Evolutionary conservation across 2,888 invertebrate genomes (phyloP).

Genomic region (Synergus itoensis): DNA sequence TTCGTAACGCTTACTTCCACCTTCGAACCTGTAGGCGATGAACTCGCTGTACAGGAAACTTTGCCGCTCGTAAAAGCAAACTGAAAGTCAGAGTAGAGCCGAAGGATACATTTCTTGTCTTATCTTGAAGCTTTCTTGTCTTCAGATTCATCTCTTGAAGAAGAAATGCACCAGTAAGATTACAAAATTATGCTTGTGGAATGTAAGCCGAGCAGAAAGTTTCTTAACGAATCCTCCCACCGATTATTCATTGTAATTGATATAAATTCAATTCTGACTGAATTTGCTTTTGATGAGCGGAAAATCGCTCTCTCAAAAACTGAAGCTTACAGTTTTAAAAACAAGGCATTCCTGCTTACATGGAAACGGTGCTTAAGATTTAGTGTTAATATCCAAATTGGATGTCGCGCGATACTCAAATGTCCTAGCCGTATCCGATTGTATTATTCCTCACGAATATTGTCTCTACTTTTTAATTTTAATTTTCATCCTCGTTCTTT

Average conservation of each 20-base stretch:
- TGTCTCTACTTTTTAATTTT: slow-evolving; percentile 41
- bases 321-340: slow-evolving; percentile 49
- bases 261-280: not conserved
- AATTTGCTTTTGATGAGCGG: slow-evolving; percentile 7
- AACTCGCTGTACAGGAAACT: slow-evolving; percentile 28
- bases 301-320: slow-evolving; percentile 18
- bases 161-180: slow-evolving; percentile 8
- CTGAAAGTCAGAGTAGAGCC: slow-evolving; percentile 26
- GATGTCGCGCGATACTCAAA: slow-evolving; percentile 21
- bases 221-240: slow-evolving; percentile 4
- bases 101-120: slow-evolving; percentile 27
- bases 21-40: slow-evolving; percentile 23
- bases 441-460: slow-evolving; percentile 43
- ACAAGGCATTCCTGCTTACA: slow-evolving; percentile 58
- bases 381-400: slow-evolving; percentile 44
- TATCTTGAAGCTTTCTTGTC: slow-evolving; percentile 18
- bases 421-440: slow-evolving; percentile 33
- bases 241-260: not conserved
- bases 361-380: slow-evolving; percentile 56
- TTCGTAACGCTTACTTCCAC: slow-evolving; percentile 21
- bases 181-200: slow-evolving; percentile 1
- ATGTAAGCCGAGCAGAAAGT: not conserved
- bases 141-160: slow-evolving; percentile 2
- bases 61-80: slow-evolving; percentile 24
- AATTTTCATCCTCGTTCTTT: slow-evolving; percentile 37